Evolutionary conservation across 2,113 vertebrate species (phyloP).

Genomic region (Nannospalax galili): DNA sequence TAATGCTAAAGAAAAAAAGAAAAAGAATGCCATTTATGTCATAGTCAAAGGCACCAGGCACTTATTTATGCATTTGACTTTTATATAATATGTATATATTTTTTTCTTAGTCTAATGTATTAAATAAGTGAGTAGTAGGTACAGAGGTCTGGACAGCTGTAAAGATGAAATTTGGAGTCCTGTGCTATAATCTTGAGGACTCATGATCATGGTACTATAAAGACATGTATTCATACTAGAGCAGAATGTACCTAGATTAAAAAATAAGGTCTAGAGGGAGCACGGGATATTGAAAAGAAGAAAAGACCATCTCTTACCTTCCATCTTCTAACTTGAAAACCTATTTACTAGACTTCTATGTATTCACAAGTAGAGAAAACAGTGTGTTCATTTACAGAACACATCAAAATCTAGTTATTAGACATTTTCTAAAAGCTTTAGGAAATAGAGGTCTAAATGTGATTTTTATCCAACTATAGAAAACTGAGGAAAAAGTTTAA

Average conservation of each 20-base stretch:
- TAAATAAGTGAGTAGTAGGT: neutral
- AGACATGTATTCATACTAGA: constrained; percentile 8
- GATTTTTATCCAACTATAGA: constrained; percentile 51
- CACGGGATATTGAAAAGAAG: constrained; percentile 33
- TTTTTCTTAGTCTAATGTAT: constrained; percentile 31
- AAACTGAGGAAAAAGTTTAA: constrained; percentile 45
- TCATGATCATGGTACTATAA: neutral
- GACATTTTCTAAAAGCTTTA: constrained; percentile 36
- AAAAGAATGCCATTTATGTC: neutral
- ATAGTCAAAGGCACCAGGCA: neutral
- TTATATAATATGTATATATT: neutral
- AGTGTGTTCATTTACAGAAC: neutral
- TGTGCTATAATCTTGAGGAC: constrained; percentile 14
- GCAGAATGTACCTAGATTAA: neutral
- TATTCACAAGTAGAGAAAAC: constrained; percentile 33
- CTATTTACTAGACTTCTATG: no score
- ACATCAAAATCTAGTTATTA: constrained; percentile 44
- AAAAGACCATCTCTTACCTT: constrained; percentile 12
- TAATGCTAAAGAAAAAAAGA: constrained; percentile 21
- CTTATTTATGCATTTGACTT: neutral
- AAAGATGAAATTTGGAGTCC: constrained; percentile 41
- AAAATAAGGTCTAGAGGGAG: neutral
- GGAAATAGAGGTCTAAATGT: constrained; percentile 44
- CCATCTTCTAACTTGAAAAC: neutral
- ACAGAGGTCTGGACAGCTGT: constrained; percentile 7